These are phyloP conservation scores for Nycticebus coucang DNA, from an alignment of 2,113 vertebrate species.

Conservation along the genomic window DNA sequence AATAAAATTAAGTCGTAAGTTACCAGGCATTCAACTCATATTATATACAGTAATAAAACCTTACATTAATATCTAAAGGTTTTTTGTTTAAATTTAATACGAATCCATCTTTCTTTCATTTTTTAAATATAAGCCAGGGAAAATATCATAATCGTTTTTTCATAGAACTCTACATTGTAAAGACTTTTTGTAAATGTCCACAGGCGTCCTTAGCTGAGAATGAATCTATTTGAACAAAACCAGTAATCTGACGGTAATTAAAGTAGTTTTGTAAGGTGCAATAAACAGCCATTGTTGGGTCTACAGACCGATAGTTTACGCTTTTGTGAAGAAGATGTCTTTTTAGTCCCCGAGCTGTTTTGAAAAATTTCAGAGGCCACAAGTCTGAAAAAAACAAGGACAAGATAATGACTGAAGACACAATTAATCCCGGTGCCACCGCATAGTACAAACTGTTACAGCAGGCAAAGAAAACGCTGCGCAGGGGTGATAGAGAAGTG, in stretches of 20 bases:
- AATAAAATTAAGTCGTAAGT: constrained; percentile 17
- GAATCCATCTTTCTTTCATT: neutral
- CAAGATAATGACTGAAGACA: constrained; percentile 84
- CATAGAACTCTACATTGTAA: neutral
- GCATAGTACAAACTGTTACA: constrained; percentile 79
- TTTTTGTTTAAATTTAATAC: constrained; percentile 39
- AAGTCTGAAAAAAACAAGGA: constrained; percentile 84
- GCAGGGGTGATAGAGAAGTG: constrained; percentile 78
- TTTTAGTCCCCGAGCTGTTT: constrained; percentile 80
- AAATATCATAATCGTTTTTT: constrained; percentile 39
- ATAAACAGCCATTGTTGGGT: constrained; percentile 84
- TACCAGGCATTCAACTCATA: neutral
- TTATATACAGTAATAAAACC: constrained; percentile 54
- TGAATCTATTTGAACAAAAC: constrained; percentile 82
- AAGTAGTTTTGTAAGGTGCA: constrained; percentile 82
- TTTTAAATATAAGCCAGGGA: neutral
- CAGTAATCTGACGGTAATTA: constrained; percentile 85
- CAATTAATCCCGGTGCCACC: constrained; percentile 81
- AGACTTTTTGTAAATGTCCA: constrained; percentile 72
- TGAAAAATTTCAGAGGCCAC: constrained; percentile 81
- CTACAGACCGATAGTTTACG: constrained; percentile 80
- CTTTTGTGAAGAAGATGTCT: constrained; percentile 82
- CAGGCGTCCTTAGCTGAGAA: constrained; percentile 75
- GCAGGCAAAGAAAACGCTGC: constrained; percentile 75
- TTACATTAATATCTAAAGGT: constrained; percentile 13